phyloP scores from a whole-genome alignment of 2,797 vertebrate genomes.

The Epinephelus awoara region DNA sequence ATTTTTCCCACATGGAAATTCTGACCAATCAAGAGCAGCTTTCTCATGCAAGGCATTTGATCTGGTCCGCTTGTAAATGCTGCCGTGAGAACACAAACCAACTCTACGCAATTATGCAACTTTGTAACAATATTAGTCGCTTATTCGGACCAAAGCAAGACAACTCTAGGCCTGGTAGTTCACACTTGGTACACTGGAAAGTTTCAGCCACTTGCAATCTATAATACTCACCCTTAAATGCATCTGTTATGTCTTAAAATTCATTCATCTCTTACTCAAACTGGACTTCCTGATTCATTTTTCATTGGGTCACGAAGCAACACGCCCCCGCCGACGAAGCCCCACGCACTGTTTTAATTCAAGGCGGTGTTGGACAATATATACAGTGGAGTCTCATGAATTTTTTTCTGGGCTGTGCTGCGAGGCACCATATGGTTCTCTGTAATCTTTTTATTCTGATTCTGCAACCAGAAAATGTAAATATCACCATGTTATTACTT shows the following conservation, averaged over 20 bases:
- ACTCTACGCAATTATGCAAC: rapidly evolving
- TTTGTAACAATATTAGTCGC: too few species aligned
- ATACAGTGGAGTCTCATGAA: neutral
- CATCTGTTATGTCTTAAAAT: neutral
- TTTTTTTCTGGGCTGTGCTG: neutral
- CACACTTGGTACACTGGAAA: too few species aligned
- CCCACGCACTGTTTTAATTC: neutral
- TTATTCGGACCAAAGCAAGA: too few species aligned
- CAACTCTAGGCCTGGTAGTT: too few species aligned
- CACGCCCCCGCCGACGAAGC: neutral
- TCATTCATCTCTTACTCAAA: neutral
- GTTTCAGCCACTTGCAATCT: too few species aligned
- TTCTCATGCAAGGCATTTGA: too few species aligned
- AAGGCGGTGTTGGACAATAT: neutral
- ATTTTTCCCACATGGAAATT: too few species aligned
- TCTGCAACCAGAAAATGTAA: slow-evolving; percentile 9
- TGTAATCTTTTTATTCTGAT: slow-evolving; percentile 4
- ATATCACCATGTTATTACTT: slow-evolving; percentile 41
- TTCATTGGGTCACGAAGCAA: slow-evolving; percentile 3
- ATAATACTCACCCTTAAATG: too few species aligned
- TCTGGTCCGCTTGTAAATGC: too few species aligned
- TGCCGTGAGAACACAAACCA: too few species aligned
- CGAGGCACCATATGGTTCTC: neutral
- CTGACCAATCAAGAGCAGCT: too few species aligned
- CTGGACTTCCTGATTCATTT: neutral